These are phyloP conservation scores for human DNA, from an alignment of 2,113 vertebrate genomes.

Conservation along the genomic window DNA sequence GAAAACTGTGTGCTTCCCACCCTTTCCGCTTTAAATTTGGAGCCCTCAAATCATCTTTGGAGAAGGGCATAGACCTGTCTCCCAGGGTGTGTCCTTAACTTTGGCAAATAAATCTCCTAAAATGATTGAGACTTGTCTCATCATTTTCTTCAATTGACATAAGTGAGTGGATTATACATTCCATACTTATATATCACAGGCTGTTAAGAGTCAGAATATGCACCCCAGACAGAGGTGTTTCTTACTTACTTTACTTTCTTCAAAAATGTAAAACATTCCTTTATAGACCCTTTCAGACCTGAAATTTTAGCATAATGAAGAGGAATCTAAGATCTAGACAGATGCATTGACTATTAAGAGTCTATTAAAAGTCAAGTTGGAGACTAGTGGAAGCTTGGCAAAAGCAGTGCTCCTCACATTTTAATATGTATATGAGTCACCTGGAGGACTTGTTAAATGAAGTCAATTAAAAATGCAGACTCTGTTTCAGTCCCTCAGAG, in stretches of 20 bases:
- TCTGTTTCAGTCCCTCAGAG: neutral
- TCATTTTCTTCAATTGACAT: no score
- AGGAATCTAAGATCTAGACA: neutral
- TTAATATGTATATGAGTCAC: neutral
- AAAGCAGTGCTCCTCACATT: neutral
- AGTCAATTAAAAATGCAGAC: neutral
- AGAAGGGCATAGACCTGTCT: no score
- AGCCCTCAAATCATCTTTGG: no score
- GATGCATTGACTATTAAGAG: neutral
- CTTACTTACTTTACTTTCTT: neutral
- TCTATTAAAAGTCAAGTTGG: neutral
- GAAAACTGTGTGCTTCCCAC: no score
- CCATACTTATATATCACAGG: neutral
- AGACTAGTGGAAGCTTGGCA: no score
- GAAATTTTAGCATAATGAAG: neutral
- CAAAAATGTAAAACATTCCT: neutral
- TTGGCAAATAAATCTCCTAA: no score
- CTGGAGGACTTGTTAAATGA: neutral
- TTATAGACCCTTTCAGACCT: neutral
- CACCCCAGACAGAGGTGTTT: neutral
- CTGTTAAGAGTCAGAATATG: neutral
- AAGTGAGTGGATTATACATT: neutral
- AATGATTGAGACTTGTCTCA: no score
- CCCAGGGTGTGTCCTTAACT: no score
- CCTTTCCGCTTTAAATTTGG: no score